Base-by-base conservation (phyloP, 2,888 invertebrate species). In the Seladonia tumulorum region DNA sequence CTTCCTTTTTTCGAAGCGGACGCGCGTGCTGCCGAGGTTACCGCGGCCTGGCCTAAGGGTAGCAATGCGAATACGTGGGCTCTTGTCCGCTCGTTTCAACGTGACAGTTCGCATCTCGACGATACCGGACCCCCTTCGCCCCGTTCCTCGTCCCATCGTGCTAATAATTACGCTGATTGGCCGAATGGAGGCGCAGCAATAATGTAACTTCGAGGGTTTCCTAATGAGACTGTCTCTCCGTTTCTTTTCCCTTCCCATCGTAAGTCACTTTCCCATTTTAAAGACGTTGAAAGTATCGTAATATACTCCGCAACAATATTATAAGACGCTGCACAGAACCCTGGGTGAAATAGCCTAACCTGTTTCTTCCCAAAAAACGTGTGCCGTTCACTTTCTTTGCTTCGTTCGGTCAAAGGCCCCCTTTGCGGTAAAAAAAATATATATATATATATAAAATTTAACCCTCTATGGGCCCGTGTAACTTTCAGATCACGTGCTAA, bases 31-130 rank as follows among this genome's bases (percentile, higher is more conserved):
- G 12, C 57, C n/a, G 57, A 35, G 35, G n/a, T 49, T 77, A n/a
- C 29, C 39, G 45, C 29, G 5, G 10, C 8, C 12, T 68, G 47
- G 45, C 57, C 81, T 70, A 39, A 35, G 53, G 72, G 42, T 14
- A 45, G n/a, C 45, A 47, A 81, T 18, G 29, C n/a, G 45, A 70
- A 81, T 74, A 29, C 39, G 68, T 35, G 16, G 16, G 29, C 14
- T 53, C 60, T 29, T 18, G 1, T 42, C 8, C 49, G 42, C 3
- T 53, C 71, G 39, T 72, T 53, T 81, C 63, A 72, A 72, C 71
- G 49, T 60, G 78, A 72, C 72, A 29, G 63, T n/a, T 57, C 49
- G n/a, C 60, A 39, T 81, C 60, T 77, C 25, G 5, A 12, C n/a
- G 39, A 29, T 39, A 39, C 60, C 29, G 42, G 1, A 5, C 5